A percentile compares a stretch with the other conserved stretches of the same genome.
Conservation (phyloP, 35 echinoderm and acorn worm species). For the Lytechinus variegatus region DNA sequence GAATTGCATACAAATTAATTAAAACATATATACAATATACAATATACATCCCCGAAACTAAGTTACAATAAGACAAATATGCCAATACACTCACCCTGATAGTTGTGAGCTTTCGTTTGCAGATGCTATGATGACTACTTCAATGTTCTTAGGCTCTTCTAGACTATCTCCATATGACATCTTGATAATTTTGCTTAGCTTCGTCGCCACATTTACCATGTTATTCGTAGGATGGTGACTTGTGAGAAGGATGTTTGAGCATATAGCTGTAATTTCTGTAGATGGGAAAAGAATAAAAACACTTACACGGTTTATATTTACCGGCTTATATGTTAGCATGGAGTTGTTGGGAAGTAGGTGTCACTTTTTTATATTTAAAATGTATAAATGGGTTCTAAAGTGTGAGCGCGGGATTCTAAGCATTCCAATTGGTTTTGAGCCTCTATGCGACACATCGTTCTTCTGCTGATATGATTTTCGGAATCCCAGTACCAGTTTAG, state of each 20-base stretch:
- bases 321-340: background rate
- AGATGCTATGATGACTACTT: conserved; percentile 28
- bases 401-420: too few relatives aligned
- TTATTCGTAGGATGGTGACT: conserved; percentile 15
- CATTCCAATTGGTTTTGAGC: too few relatives aligned
- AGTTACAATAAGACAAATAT: too few relatives aligned
- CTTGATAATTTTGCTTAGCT: background rate
- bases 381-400: too few relatives aligned
- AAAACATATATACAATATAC: too few relatives aligned
- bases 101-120: conserved; percentile 39
- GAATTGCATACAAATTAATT: too few relatives aligned
- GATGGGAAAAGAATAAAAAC: background rate
- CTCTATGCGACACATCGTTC: too few relatives aligned
- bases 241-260: conserved; percentile 12
- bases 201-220: background rate
- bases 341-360: too few relatives aligned
- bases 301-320: background rate
- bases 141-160: conserved; percentile 26
- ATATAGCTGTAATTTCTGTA: background rate
- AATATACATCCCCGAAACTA: too few relatives aligned
- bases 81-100: background rate
- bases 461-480: too few relatives aligned
- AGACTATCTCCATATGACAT: background rate
- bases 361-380: too few relatives aligned
- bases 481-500: too few relatives aligned